Conservation (phyloP, 2,888 invertebrate genomes). For the Drosophila leonis region DNA sequence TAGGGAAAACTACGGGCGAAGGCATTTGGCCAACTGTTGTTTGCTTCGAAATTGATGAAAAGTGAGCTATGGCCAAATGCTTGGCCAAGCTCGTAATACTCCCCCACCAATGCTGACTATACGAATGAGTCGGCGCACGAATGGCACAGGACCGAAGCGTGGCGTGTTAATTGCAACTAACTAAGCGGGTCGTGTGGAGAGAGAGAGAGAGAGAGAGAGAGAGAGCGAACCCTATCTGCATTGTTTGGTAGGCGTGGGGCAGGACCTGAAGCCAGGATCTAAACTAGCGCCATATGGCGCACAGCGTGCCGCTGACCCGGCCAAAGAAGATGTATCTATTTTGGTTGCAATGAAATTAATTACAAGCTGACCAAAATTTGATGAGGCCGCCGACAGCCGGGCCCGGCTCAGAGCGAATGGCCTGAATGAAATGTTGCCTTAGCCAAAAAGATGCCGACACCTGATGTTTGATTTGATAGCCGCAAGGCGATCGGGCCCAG, state of each 20-base stretch:
- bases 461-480: slow-evolving; percentile 81
- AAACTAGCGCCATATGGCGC: slow-evolving; percentile 69
- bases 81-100: slow-evolving; percentile 13
- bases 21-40: slow-evolving; percentile 73
- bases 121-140: slow-evolving; percentile 57
- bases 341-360: slow-evolving; percentile 75
- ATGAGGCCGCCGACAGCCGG: slow-evolving; percentile 58
- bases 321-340: slow-evolving; percentile 75
- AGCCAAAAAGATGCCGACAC: slow-evolving; percentile 69
- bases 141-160: slow-evolving; percentile 77
- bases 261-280: slow-evolving; percentile 26
- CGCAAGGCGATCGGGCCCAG: slow-evolving; percentile 27
- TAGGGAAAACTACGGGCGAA: slow-evolving; percentile 66
- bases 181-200: slow-evolving; percentile 56
- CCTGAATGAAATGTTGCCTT: slow-evolving; percentile 39
- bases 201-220: background rate
- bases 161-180: slow-evolving; percentile 84
- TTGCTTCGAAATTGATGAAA: slow-evolving; percentile 63
- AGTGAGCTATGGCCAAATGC: slow-evolving; percentile 59
- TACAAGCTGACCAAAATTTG: slow-evolving; percentile 74
- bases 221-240: slow-evolving; percentile 23
- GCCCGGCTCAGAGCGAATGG: background rate
- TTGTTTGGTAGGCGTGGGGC: slow-evolving; percentile 55
- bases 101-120: slow-evolving; percentile 10
- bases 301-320: slow-evolving; percentile 37